A percentile compares a stretch with the other conserved stretches of the same genome.
These are phyloP conservation scores for Bombus consobrinus DNA, from an alignment of 1,140 invertebrate genomes.

Conservation along the genomic window DNA sequence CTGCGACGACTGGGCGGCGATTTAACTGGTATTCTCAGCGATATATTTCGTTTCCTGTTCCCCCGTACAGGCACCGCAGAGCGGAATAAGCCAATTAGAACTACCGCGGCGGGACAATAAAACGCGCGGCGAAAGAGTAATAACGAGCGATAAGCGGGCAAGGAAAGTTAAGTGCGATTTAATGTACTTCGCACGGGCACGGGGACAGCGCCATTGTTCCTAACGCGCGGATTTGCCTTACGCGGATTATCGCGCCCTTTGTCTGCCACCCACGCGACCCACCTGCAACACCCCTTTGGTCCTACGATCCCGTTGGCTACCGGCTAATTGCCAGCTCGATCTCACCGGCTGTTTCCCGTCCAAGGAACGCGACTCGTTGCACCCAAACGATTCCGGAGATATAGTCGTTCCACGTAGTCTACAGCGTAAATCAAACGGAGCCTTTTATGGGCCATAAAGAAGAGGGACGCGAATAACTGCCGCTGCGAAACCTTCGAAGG, in stretches of 20 bases:
- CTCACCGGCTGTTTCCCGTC: not conserved
- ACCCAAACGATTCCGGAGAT: not conserved
- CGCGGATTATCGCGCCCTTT: constrained; percentile 37
- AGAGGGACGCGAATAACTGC: not conserved
- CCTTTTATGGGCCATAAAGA: constrained; percentile 24
- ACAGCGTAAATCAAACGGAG: constrained; percentile 13
- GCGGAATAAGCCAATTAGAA: constrained; percentile 45
- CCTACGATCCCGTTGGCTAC: not conserved
- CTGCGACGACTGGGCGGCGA: not conserved
- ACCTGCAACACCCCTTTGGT: not conserved
- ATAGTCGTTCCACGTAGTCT: not conserved
- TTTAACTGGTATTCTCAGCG: too few species aligned
- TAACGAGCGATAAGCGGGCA: constrained; percentile 29
- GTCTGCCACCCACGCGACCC: constrained; percentile 11
- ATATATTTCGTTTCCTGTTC: constrained; percentile 13
- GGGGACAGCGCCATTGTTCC: constrained; percentile 21
- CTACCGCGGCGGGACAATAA: constrained; percentile 26
- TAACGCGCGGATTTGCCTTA: constrained; percentile 13
- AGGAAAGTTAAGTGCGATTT: constrained; percentile 53
- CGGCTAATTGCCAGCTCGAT: constrained; percentile 13
- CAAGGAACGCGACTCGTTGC: not conserved
- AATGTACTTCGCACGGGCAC: constrained; percentile 32
- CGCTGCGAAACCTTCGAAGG: not conserved
- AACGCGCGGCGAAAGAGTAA: constrained; percentile 35
- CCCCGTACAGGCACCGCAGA: not conserved